Conservation (phyloP, 2,888 invertebrate species). For the Conus canariensis region DNA sequence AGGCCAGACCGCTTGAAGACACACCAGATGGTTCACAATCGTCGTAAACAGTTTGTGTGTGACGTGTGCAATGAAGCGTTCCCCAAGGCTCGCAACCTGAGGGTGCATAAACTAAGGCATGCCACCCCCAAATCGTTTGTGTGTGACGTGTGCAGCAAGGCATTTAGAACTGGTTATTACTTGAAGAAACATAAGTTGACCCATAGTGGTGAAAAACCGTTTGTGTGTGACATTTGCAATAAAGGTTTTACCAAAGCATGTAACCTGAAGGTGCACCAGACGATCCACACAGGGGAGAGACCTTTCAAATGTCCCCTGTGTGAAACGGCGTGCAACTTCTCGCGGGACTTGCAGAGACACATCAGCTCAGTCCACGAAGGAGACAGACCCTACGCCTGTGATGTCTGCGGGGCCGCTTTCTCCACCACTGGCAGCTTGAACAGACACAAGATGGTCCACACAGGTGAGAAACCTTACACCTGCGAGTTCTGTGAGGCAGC, state of each 20-base stretch:
- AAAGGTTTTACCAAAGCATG: no score
- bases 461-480: neutral
- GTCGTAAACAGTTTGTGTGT: constrained; percentile 55
- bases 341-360: neutral
- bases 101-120: constrained; percentile 49
- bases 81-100: constrained; percentile 49
- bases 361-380: neutral
- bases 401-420: neutral
- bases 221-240: neutral
- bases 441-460: neutral
- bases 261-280: neutral
- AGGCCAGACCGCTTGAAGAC: constrained; percentile 47
- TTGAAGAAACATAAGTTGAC: constrained; percentile 22
- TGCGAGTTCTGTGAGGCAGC: neutral
- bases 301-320: neutral
- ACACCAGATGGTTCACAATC: constrained; percentile 54
- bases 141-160: constrained; percentile 43
- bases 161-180: constrained; percentile 42
- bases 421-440: neutral
- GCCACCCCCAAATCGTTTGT: constrained; percentile 8
- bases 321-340: neutral
- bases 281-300: neutral
- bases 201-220: neutral
- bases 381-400: neutral
- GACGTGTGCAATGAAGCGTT: constrained; percentile 55